These are phyloP conservation scores for Drosophila conformis DNA, from an alignment of 2,888 invertebrate species.

Conservation along the genomic window DNA sequence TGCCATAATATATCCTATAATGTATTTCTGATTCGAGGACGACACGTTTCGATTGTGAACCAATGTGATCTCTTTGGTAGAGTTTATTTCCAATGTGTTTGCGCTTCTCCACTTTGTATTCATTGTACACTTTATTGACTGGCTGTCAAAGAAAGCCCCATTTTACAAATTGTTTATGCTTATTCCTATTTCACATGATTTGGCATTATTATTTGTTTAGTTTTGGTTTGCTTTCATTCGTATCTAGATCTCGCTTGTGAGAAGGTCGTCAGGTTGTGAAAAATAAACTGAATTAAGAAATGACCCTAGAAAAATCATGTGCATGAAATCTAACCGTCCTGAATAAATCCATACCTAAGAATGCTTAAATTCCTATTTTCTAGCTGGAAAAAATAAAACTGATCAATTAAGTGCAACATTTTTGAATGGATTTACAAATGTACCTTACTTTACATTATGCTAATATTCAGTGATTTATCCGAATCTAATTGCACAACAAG, in stretches of 20 bases:
- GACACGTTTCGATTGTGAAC: background rate
- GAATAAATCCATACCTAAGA: background rate
- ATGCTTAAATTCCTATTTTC: background rate
- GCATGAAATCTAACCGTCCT: background rate
- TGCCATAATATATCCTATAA: background rate
- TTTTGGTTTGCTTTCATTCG: background rate
- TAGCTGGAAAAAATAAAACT: background rate
- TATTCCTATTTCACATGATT: background rate
- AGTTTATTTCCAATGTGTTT: background rate
- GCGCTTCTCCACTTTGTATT: background rate
- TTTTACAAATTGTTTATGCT: background rate
- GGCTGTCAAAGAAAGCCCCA: background rate
- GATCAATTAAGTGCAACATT: rapidly evolving
- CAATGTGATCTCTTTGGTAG: background rate
- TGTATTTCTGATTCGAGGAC: background rate
- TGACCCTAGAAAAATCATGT: background rate
- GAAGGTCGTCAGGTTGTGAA: rapidly evolving
- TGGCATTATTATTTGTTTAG: background rate
- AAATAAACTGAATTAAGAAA: background rate
- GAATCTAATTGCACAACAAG: background rate
- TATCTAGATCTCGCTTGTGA: background rate
- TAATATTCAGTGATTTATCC: background rate
- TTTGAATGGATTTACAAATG: rapidly evolving
- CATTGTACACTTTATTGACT: background rate
- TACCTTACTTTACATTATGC: background rate